These are phyloP conservation scores for Polypterus bichir DNA, from an alignment of 2,113 vertebrate genomes.

Conservation along the genomic window DNA sequence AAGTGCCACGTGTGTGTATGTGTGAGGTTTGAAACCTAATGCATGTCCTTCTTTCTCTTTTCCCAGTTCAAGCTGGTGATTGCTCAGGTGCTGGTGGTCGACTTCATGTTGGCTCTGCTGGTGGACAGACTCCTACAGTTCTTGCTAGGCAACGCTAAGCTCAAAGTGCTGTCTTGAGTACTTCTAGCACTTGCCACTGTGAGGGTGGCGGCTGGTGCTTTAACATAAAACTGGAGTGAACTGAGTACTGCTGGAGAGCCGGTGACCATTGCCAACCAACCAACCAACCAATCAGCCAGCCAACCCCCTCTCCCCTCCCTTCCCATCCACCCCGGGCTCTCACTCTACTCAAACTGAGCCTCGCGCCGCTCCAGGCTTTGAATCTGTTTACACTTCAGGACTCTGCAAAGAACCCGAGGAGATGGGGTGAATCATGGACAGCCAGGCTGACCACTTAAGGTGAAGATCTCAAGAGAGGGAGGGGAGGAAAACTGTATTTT, in stretches of 20 bases:
- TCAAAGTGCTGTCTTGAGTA: slow-evolving; percentile 84
- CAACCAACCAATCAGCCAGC: neutral
- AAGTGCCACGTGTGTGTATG: neutral
- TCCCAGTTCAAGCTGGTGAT: slow-evolving; percentile 83
- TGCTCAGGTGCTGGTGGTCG: slow-evolving; percentile 68
- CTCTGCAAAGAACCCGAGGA: neutral
- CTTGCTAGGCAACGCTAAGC: slow-evolving; percentile 73
- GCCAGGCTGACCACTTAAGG: neutral
- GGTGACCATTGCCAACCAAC: slow-evolving; percentile 29
- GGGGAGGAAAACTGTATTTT: neutral
- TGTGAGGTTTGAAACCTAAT: neutral
- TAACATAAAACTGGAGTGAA: slow-evolving; percentile 21
- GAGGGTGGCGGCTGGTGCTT: slow-evolving; percentile 14
- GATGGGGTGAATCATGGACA: neutral
- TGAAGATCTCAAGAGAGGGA: neutral
- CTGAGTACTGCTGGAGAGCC: slow-evolving; percentile 19
- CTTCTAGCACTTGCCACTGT: slow-evolving; percentile 36
- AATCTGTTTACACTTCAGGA: neutral
- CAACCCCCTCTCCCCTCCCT: slow-evolving; percentile 14
- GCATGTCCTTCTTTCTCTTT: slow-evolving; percentile 5
- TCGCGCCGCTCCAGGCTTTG: neutral
- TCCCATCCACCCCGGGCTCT: slow-evolving; percentile 18
- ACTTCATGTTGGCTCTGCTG: slow-evolving; percentile 70
- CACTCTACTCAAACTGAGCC: slow-evolving; percentile 1
- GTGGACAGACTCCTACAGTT: slow-evolving; percentile 79